Evolutionary conservation across 2,888 invertebrate genomes (phyloP), one percentile per base, ranked within the genome.

Genomic region (Hipparchia sbordonii): DNA sequence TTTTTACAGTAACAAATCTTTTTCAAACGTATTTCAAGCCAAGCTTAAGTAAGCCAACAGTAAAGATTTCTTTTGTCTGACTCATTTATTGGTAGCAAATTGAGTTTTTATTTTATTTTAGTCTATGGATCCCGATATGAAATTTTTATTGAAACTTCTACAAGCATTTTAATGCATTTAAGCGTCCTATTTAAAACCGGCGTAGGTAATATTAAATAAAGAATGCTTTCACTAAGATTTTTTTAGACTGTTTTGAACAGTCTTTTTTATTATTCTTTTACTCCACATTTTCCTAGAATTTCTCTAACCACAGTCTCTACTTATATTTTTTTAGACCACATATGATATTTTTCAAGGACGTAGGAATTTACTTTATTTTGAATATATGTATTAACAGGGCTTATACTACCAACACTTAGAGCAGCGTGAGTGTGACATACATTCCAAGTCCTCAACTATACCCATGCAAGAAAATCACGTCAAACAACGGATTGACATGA

Each of bases 91-190:
- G 13, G 23, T 23, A 0, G 8, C 1, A 39, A 39, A 39, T 39
- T 39, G 13, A 45, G 51, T 63, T 33, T 52, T 6, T 33, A 6
- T 12, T 33, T 65, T 12, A 12, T 9, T 7, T 33, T 52, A 52
- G 65, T 65, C 51, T 33, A 13, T 65, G 67, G 23, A 67, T 33
- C 57, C 9, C 23, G 10, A 46, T 57, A 59, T 67, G 23, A 67
- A 45, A 59, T 59, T 67, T 67, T 67, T 67, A 67, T 67, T 67
- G 67, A 59, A 67, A 67, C 13, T 33, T 12, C 67, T 59, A 67
- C 57, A 59, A 59, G 67, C 48, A 46, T 12, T 67, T 59, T 67
- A 57, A 48, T 59, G 48, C 67, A 59, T 23, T 23, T 59, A 57
- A 46, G 67, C 59, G 67, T 48, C 33, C 59, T 59, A 67, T 67